Percentiles rank a stretch among this genome's conserved stretches.
Evolutionary conservation across 2,888 invertebrate genomes (phyloP).

Genomic region (Mesodorylaimus sp.): DNA sequence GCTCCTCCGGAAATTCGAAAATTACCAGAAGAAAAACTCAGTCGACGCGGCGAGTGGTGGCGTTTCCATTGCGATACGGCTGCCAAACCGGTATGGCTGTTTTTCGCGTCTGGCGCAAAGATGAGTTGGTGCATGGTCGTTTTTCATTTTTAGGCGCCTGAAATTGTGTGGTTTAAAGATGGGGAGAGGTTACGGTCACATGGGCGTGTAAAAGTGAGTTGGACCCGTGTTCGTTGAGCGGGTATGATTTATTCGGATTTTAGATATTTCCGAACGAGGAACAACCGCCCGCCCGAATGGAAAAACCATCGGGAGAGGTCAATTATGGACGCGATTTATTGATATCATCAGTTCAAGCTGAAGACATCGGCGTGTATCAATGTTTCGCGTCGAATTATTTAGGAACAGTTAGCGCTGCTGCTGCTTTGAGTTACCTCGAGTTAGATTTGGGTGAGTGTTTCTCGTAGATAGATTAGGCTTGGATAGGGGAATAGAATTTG

Average conservation of each 20-base stretch:
- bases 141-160: no score
- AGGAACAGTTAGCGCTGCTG: slow-evolving; percentile 5
- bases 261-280: not conserved
- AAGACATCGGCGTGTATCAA: slow-evolving; percentile 10
- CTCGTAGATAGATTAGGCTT: no score
- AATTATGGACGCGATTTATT: slow-evolving; percentile 8
- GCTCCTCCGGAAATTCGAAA: not conserved
- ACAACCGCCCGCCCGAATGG: not conserved
- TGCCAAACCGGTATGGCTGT: not conserved
- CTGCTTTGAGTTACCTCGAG: no score
- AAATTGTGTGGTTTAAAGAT: not conserved
- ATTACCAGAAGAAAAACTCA: not conserved
- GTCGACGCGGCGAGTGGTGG: not conserved
- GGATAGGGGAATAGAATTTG: no score
- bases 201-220: not conserved
- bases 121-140: no score
- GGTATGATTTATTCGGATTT: not conserved
- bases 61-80: not conserved
- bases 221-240: not conserved
- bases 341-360: not conserved
- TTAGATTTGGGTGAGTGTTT: no score
- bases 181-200: not conserved
- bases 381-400: slow-evolving; percentile 4
- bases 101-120: no score
- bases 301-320: not conserved